A percentile compares a stretch with the other conserved stretches of the same genome.
Evolutionary conservation across 2,797 vertebrate species (phyloP).

Genomic region (Glyptemys insculpta): DNA sequence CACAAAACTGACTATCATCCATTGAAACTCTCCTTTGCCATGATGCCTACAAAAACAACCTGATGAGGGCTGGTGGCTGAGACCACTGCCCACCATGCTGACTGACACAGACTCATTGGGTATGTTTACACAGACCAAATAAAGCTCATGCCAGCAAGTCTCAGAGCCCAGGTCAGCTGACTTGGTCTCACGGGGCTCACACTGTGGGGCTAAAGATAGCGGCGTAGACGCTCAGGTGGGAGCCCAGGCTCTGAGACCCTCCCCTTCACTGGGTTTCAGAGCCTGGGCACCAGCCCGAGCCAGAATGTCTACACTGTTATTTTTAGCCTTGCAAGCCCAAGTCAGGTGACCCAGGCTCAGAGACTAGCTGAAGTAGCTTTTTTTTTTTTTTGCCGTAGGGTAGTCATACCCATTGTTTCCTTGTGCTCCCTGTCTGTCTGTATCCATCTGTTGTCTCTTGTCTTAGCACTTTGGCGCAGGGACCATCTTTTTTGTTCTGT

Average conservation of each 20-base stretch:
- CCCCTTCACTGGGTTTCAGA: neutral
- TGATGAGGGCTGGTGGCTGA: neutral
- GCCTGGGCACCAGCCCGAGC: neutral
- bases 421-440: neutral
- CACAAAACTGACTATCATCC: neutral
- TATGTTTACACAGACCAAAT: neutral
- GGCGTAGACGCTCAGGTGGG: neutral
- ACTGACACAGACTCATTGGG: neutral
- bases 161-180: neutral
- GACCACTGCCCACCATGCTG: no score
- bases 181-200: neutral
- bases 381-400: neutral
- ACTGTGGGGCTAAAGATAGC: neutral
- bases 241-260: neutral
- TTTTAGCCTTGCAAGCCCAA: neutral
- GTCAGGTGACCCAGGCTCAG: neutral
- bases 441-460: neutral
- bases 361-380: neutral
- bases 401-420: neutral
- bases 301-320: neutral
- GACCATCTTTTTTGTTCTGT: neutral
- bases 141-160: neutral
- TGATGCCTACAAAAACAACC: neutral
- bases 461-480: neutral
- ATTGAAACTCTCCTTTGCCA: neutral